Evolutionary conservation across 2,888 invertebrate species (phyloP).

Genomic region (Tholera decimalis): DNA sequence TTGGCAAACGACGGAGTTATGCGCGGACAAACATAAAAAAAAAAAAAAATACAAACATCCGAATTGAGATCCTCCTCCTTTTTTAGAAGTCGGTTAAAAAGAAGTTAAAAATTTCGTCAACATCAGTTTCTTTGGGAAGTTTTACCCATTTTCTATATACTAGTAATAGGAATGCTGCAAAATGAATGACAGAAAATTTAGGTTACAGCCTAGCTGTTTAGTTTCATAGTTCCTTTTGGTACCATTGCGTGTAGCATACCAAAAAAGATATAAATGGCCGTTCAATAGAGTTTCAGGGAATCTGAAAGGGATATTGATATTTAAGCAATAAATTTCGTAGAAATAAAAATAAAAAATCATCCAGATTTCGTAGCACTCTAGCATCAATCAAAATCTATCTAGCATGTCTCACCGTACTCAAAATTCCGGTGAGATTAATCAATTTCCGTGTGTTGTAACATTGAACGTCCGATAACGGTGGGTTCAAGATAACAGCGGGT

Average conservation of each 20-base stretch:
- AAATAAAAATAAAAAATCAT: neutral
- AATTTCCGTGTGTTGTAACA: conserved; percentile 41
- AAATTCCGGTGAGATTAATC: conserved; percentile 43
- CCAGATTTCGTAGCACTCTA: neutral
- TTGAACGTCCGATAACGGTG: conserved; percentile 36
- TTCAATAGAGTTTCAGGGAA: neutral
- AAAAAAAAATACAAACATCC: too few species aligned
- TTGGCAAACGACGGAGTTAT: too few species aligned
- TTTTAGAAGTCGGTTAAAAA: too few species aligned
- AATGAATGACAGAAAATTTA: neutral
- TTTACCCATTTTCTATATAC: too few species aligned
- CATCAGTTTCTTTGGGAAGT: too few species aligned
- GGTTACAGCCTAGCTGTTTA: too few species aligned
- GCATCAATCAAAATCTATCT: too few species aligned
- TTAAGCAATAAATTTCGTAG: neutral
- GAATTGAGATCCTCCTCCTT: too few species aligned
- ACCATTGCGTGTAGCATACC: neutral
- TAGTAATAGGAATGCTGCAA: neutral
- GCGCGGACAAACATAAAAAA: too few species aligned
- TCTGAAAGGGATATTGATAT: neutral
- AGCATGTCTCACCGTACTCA: neutral
- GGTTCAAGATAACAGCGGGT: conserved; percentile 55
- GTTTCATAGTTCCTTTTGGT: neutral
- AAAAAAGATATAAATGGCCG: neutral
- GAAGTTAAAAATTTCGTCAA: too few species aligned